Evolutionary conservation across 2,113 vertebrate species (phyloP).

Genomic region (Trogon surrucura): DNA sequence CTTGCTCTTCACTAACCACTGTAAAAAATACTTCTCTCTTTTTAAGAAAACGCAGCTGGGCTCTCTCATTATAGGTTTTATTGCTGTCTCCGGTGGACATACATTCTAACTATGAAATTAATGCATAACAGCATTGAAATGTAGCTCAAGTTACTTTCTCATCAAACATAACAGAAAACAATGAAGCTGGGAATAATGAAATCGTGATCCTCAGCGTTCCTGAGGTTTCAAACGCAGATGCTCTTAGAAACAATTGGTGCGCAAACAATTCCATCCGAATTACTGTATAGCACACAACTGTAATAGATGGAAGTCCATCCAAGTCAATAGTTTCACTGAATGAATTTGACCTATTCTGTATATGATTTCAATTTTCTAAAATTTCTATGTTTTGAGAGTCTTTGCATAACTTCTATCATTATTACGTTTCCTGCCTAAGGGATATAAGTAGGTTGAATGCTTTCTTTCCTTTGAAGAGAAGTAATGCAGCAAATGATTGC

Average conservation of each 20-base stretch:
- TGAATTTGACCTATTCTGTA: not conserved
- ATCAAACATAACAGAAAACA: not conserved
- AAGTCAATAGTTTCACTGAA: not conserved
- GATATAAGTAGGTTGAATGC: not conserved
- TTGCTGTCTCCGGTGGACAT: not conserved
- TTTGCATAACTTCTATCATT: not conserved
- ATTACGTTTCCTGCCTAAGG: not conserved
- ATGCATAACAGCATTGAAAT: not conserved
- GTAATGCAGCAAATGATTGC: not conserved
- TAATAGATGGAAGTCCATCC: not conserved
- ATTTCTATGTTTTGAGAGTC: not conserved
- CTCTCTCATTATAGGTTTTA: not conserved
- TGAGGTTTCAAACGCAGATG: not conserved
- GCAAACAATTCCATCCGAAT: not conserved
- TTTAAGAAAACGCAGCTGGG: not conserved
- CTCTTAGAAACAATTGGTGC: not conserved
- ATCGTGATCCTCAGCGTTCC: not conserved
- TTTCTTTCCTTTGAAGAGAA: slow-evolving; percentile 4
- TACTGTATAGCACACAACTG: not conserved
- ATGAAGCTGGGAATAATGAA: not conserved
- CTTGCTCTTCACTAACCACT: not conserved
- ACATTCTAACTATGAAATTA: not conserved
- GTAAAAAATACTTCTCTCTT: not conserved
- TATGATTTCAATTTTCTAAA: not conserved
- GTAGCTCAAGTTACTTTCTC: not conserved